Evolutionary conservation across 53 echinoderm and acorn worm species (phyloP).

Genomic region (Stichopus horrens): DNA sequence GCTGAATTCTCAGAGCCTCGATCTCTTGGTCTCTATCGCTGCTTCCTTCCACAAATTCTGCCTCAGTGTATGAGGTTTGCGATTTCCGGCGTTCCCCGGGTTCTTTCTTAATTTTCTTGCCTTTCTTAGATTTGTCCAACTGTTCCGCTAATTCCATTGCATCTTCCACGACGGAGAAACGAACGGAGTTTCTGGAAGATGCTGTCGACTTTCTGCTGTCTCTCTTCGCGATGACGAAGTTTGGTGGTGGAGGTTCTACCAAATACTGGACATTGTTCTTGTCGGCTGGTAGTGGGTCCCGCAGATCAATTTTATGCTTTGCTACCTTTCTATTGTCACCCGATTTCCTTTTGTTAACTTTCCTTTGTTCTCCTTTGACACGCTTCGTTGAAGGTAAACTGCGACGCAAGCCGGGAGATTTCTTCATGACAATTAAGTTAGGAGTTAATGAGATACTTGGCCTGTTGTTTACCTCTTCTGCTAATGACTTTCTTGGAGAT

Average conservation of each 20-base stretch:
- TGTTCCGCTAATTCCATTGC: conserved; percentile 26
- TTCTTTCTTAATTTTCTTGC: background rate
- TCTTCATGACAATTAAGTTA: conserved; percentile 21
- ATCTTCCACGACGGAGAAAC: conserved; percentile 22
- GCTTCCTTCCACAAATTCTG: conserved; percentile 1
- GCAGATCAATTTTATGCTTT: conserved; percentile 6
- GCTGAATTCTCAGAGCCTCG: background rate
- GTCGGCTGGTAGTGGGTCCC: conserved; percentile 13
- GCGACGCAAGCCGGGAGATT: background rate
- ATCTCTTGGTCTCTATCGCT: background rate
- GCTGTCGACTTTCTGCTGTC: background rate
- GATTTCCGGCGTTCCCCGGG: background rate
- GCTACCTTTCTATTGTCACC: background rate
- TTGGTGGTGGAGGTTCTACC: background rate
- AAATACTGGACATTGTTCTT: conserved; percentile 24
- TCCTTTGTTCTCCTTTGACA: conserved; percentile 22
- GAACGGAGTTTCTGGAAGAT: conserved; percentile 8
- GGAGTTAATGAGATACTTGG: conserved; percentile 1
- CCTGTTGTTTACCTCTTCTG: background rate
- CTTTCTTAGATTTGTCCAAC: conserved; percentile 8
- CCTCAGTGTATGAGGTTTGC: conserved; percentile 1
- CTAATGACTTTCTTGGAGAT: conserved; percentile 14
- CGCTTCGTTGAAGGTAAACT: conserved; percentile 8
- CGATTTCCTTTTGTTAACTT: background rate
- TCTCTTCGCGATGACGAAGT: conserved; percentile 15